Percentiles rank a stretch among this genome's conserved stretches.
Evolutionary conservation across 1,140 invertebrate species (phyloP).

Genomic region (Eubasilissa regina): DNA sequence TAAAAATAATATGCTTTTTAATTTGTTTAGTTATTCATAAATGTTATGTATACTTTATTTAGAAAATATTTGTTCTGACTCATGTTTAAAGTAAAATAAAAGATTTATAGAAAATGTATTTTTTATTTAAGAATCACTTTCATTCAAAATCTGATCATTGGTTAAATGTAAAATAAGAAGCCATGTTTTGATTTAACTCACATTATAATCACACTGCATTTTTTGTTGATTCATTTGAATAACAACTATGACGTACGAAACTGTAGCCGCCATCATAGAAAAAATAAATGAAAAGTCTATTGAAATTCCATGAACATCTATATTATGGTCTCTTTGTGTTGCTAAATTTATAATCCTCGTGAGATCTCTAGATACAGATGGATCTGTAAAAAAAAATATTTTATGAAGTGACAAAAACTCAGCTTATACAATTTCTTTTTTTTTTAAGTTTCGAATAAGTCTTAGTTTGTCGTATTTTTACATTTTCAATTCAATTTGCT

Average conservation of each 20-base stretch:
- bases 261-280: conserved; percentile 7
- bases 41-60: background rate
- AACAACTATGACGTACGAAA: conserved; percentile 14
- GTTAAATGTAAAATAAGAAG: no score
- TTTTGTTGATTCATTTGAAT: background rate
- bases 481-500: no score
- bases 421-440: background rate
- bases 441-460: background rate
- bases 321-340: background rate
- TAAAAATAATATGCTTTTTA: background rate
- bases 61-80: background rate
- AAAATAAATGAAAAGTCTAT: conserved; percentile 9
- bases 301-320: conserved; percentile 13
- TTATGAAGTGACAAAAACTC: background rate
- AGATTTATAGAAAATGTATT: no score
- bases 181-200: no score
- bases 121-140: no score
- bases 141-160: no score
- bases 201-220: no score
- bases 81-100: background rate
- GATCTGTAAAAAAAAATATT: conserved; percentile 28
- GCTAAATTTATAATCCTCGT: background rate
- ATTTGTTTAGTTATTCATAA: background rate
- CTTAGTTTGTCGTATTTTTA: no score
- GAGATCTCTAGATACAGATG: background rate